phyloP scores from a whole-genome alignment of 2,797 vertebrate genomes.

The Setipinna tenuifilis region DNA sequence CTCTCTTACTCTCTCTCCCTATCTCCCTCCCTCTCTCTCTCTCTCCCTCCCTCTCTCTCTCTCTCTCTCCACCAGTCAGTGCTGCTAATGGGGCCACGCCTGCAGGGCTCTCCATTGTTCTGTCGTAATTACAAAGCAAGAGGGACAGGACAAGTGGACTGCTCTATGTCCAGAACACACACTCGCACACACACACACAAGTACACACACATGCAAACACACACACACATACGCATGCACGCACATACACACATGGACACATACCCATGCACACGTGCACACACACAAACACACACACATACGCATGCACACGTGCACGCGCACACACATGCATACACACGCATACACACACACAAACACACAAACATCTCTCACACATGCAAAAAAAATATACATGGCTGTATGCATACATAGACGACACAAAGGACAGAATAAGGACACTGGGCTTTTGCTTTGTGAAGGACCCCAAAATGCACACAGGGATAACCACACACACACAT shows the following conservation, averaged over 20 bases:
- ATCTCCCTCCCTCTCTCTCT: slow-evolving; percentile 78
- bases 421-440: not conserved
- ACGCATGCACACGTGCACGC: slow-evolving; percentile 17
- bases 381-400: too few species aligned
- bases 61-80: slow-evolving; percentile 64
- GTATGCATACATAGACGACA: too few species aligned
- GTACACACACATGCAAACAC: not conserved
- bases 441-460: not conserved
- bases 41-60: slow-evolving; percentile 78
- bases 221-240: too few species aligned
- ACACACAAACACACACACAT: slow-evolving; percentile 11
- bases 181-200: slow-evolving; percentile 26
- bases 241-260: too few species aligned
- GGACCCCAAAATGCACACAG: not conserved
- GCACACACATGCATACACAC: slow-evolving; percentile 5
- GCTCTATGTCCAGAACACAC: slow-evolving; percentile 58
- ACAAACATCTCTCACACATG: too few species aligned
- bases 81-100: slow-evolving; percentile 69
- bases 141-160: slow-evolving; percentile 76
- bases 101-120: slow-evolving; percentile 76
- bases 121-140: slow-evolving; percentile 80
- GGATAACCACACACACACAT: not conserved
- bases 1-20: too few species aligned
- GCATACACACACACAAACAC: too few species aligned
- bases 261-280: slow-evolving; percentile 19